Evolutionary conservation across 2,113 vertebrate genomes (phyloP).

Genomic region (Corythornis cristatus): DNA sequence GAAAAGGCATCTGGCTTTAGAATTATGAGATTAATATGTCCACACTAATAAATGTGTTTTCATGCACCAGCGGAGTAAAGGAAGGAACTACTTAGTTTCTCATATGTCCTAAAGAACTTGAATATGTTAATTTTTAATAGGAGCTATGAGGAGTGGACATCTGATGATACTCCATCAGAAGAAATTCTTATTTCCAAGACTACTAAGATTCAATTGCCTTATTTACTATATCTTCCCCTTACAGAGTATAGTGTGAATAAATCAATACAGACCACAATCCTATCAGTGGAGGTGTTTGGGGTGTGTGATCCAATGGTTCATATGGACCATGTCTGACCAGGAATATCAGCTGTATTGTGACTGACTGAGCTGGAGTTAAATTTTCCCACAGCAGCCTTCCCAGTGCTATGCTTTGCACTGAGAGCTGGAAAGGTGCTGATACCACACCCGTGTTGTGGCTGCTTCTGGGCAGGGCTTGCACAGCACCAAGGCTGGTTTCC

Average conservation of each 20-base stretch:
- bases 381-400: no score
- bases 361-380: no score
- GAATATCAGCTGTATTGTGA: neutral
- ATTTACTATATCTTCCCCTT: neutral
- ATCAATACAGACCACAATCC: neutral
- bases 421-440: no score
- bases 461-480: no score
- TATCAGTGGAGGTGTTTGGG: neutral
- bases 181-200: neutral
- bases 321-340: constrained; percentile 30
- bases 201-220: neutral
- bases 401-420: no score
- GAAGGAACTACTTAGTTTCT: neutral
- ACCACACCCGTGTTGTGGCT: no score
- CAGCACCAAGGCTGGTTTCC: no score
- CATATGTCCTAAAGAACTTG: neutral
- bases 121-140: neutral
- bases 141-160: neutral
- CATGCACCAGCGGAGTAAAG: neutral
- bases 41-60: neutral
- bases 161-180: neutral
- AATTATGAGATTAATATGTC: neutral
- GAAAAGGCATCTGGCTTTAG: neutral
- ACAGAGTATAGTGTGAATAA: neutral
- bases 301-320: neutral